Percentiles rank a stretch among this genome's conserved stretches.
Evolutionary conservation across 2,113 vertebrate species (phyloP).

Genomic region (Polypterus senegalus): DNA sequence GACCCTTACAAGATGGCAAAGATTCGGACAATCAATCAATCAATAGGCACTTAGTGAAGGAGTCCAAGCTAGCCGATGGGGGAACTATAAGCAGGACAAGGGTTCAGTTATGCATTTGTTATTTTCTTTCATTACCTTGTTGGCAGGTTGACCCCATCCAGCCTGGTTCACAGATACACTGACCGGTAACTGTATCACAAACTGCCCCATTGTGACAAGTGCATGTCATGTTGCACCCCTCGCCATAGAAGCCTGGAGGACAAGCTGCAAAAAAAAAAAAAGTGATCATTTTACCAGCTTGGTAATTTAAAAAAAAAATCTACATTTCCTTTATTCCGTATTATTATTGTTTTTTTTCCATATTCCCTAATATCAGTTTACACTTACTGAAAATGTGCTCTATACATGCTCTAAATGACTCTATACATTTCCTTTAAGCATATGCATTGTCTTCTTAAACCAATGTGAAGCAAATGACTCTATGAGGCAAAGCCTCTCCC

Average conservation of each 20-base stretch:
- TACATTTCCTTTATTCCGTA: no score
- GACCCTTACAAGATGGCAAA: rapidly evolving
- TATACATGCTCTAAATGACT: no score
- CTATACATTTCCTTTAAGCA: no score
- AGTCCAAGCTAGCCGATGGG: neutral
- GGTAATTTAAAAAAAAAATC: no score
- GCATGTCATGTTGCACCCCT: slow-evolving; percentile 67
- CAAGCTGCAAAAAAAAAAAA: slow-evolving; percentile 49
- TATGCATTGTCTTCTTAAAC: no score
- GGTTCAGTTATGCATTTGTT: neutral
- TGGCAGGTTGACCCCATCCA: slow-evolving; percentile 71
- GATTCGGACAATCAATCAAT: neutral
- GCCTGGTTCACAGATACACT: slow-evolving; percentile 59
- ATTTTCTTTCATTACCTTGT: slow-evolving; percentile 47
- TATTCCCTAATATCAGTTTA: no score
- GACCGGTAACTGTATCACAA: slow-evolving; percentile 61
- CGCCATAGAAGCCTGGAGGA: slow-evolving; percentile 53
- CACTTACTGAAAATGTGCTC: no score
- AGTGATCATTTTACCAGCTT: no score
- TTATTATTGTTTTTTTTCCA: no score
- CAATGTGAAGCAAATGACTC: no score
- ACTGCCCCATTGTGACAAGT: slow-evolving; percentile 57
- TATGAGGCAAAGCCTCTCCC: no score
- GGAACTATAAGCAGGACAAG: no score
- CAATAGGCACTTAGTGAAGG: neutral